Evolutionary conservation across 2,888 invertebrate species (phyloP).

Genomic region (Nymphalis polychloros): DNA sequence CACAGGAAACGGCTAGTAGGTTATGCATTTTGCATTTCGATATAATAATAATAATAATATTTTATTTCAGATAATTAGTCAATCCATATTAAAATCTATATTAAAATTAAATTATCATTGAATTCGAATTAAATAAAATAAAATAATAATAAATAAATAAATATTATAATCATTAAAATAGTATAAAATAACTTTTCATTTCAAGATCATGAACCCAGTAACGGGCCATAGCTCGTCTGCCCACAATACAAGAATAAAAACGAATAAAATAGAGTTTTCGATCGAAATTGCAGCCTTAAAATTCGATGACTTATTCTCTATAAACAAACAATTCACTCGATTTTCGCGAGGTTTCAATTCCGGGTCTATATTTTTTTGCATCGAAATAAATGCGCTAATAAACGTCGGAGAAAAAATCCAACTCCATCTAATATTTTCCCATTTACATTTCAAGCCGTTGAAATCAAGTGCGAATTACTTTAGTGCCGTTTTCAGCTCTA

Average conservation of each 20-base stretch:
- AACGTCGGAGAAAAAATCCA: constrained; percentile 26
- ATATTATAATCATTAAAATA: too few relatives aligned
- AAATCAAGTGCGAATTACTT: constrained; percentile 36
- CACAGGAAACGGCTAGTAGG: too few relatives aligned
- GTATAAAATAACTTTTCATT: too few relatives aligned
- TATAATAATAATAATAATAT: too few relatives aligned
- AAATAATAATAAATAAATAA: too few relatives aligned
- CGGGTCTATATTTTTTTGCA: constrained; percentile 12
- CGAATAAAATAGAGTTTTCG: neutral
- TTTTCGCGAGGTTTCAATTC: constrained; percentile 3
- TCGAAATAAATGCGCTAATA: constrained; percentile 34
- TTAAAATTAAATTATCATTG: too few relatives aligned
- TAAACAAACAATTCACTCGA: constrained; percentile 1
- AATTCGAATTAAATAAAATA: too few relatives aligned
- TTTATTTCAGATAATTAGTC: too few relatives aligned
- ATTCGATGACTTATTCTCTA: neutral
- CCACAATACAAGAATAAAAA: neutral
- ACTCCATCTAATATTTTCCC: constrained; percentile 25
- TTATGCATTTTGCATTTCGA: too few relatives aligned
- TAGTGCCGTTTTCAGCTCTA: constrained; percentile 19
- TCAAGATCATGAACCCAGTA: too few relatives aligned
- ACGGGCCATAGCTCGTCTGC: neutral
- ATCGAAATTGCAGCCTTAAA: neutral
- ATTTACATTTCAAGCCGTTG: constrained; percentile 23
- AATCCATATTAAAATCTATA: too few relatives aligned